Evolutionary conservation across 1,140 invertebrate species (phyloP).

Genomic region (Bombus turneri): DNA sequence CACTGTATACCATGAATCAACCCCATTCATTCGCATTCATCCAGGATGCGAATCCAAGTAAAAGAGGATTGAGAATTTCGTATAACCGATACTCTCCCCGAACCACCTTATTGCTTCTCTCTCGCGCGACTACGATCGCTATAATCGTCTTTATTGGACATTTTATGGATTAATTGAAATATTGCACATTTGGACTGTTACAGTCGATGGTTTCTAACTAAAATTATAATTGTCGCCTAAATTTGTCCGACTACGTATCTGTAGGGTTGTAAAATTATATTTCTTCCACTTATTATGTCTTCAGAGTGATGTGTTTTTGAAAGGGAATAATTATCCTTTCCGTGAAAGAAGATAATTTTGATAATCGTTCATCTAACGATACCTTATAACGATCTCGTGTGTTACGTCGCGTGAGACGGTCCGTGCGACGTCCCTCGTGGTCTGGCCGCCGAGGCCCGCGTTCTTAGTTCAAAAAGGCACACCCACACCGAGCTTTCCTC

Average conservation of each 20-base stretch:
- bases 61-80: not conserved
- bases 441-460: too few relatives aligned
- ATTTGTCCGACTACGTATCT: not conserved
- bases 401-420: too few relatives aligned
- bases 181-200: not conserved
- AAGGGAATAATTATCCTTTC: not conserved
- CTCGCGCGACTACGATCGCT: not conserved
- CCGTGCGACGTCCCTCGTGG: too few relatives aligned
- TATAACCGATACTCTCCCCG: not conserved
- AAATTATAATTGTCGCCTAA: not conserved
- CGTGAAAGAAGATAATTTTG: not conserved
- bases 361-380: not conserved
- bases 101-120: too few relatives aligned
- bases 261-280: too few relatives aligned
- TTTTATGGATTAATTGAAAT: not conserved
- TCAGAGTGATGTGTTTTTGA: not conserved
- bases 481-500: too few relatives aligned
- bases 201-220: not conserved
- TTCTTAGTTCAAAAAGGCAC: too few relatives aligned
- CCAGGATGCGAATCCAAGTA: not conserved
- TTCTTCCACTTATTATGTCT: not conserved
- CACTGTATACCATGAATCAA: constrained; percentile 2
- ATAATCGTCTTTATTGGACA: not conserved
- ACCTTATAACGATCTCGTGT: not conserved
- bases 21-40: constrained; percentile 11